Percentiles rank a stretch among this genome's conserved stretches.
Evolutionary conservation across 2,113 vertebrate species (phyloP).

Genomic region (Apeltes quadracus): DNA sequence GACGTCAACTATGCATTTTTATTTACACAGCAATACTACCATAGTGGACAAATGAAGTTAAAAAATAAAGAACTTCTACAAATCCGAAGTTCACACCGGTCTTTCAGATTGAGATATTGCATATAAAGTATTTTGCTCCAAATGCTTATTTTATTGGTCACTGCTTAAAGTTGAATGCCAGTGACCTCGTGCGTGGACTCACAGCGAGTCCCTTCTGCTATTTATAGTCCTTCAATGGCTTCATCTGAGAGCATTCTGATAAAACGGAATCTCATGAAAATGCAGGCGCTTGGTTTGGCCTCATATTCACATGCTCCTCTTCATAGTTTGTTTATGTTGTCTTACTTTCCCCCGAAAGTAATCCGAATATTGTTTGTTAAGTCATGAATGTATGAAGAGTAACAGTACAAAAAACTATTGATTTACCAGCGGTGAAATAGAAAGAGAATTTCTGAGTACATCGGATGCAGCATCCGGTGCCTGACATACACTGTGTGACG

Average conservation of each 20-base stretch:
- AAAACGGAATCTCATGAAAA: slow-evolving; percentile 21
- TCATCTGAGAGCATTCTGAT: slow-evolving; percentile 10
- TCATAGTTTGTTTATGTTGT: not conserved
- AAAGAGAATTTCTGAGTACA: not conserved
- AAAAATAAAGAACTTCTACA: not conserved
- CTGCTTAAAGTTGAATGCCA: not conserved
- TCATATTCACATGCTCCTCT: not conserved
- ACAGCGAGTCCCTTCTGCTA: not conserved
- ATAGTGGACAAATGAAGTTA: not conserved
- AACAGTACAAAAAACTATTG: not conserved
- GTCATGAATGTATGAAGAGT: not conserved
- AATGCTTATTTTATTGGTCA: not conserved
- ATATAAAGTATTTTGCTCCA: not conserved
- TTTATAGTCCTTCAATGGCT: not conserved
- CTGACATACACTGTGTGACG: slow-evolving; percentile 23
- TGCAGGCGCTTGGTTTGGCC: not conserved
- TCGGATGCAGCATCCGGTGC: slow-evolving; percentile 7
- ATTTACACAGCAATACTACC: not conserved
- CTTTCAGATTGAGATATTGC: not conserved
- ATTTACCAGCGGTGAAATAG: not conserved
- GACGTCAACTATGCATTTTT: not conserved
- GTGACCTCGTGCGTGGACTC: not conserved
- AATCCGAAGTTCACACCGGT: not conserved
- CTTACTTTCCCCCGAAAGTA: not conserved
- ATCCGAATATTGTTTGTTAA: not conserved